A percentile compares a stretch with the other conserved stretches of the same genome.
These are phyloP conservation scores for Eufriesea mexicana DNA, from an alignment of 1,140 invertebrate species.

Conservation along the genomic window DNA sequence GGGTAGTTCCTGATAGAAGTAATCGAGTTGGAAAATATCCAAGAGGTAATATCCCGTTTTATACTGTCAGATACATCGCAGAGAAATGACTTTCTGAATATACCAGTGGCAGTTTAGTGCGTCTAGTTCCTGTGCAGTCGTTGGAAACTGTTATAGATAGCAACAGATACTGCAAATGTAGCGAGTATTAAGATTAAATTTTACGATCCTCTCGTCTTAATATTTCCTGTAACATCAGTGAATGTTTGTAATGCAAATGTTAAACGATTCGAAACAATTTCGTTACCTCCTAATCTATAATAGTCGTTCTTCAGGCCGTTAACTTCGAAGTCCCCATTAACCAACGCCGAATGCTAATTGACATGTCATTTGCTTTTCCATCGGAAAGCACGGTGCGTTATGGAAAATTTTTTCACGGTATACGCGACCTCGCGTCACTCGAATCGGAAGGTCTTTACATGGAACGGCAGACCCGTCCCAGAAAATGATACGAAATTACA, in stretches of 20 bases:
- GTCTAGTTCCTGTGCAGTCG: neutral
- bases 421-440: neutral
- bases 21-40: neutral
- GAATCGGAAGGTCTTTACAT: neutral
- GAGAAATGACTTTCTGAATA: neutral
- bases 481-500: conserved; percentile 49
- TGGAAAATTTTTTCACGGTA: neutral
- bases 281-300: no score
- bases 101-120: neutral
- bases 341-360: neutral
- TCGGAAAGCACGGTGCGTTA: neutral
- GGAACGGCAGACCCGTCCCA: conserved; percentile 3
- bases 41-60: neutral
- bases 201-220: neutral
- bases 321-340: neutral
- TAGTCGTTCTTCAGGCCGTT: neutral
- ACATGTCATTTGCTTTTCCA: no score
- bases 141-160: neutral
- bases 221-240: neutral
- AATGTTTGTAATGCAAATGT: neutral
- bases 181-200: neutral
- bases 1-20: neutral
- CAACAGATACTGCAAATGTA: neutral
- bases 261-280: no score
- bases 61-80: neutral